phyloP scores from a whole-genome alignment of 2,797 vertebrate genomes.

The Bradypodion pumilum region DNA sequence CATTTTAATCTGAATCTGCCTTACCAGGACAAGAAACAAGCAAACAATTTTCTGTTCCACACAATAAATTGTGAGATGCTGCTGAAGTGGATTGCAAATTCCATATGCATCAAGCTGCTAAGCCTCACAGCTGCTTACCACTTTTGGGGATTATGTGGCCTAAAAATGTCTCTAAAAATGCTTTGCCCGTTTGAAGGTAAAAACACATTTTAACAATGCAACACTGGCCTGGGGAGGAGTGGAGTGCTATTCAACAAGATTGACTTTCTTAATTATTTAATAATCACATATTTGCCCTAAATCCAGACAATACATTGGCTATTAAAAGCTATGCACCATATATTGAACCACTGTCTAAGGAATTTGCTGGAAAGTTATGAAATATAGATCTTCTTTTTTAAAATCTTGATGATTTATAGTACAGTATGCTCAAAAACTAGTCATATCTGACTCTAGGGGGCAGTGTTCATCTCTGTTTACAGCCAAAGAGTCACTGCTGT shows the following conservation, averaged over 20 bases:
- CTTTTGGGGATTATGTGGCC: background rate
- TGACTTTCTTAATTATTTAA: background rate
- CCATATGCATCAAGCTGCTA: conserved; percentile 5
- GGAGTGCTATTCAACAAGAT: background rate
- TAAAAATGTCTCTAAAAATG: background rate
- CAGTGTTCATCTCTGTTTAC: no score
- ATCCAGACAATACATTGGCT: background rate
- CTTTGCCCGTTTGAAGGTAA: conserved; percentile 22
- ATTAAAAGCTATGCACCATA: background rate
- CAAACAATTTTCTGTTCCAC: conserved; percentile 22
- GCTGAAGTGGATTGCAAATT: conserved; percentile 40
- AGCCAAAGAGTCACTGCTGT: no score
- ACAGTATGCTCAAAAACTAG: no score
- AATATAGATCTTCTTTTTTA: background rate
- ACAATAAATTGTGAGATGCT: conserved; percentile 7
- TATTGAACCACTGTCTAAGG: background rate
- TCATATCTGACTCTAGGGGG: no score
- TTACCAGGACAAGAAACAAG: conserved; percentile 45
- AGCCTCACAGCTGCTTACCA: conserved; percentile 6
- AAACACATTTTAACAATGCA: background rate
- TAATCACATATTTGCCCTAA: background rate
- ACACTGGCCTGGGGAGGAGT: background rate
- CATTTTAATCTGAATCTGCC: conserved; percentile 41
- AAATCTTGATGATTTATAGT: no score
- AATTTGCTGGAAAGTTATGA: background rate